Evolutionary conservation across 64 coral and sea anemone species (phyloP), one percentile per base, ranked within the genome.

Genomic region (Actinia equina): DNA sequence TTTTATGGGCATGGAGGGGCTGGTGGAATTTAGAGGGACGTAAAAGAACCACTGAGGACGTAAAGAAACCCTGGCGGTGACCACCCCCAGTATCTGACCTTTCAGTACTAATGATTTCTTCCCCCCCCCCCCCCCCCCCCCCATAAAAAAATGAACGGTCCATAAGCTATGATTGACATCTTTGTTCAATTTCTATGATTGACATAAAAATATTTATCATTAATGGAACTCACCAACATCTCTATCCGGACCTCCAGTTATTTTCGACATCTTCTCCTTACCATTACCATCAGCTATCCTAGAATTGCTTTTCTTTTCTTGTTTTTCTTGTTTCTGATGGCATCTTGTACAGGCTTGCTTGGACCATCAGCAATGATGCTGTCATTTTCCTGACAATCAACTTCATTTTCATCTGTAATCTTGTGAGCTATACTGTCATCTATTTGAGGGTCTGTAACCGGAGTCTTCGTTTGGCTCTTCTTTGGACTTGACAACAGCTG

Each of bases 281-380:
- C 59, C 80, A 52, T 44, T 56, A 4, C 9, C 22, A 80, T 86
- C 71, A 10, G 8, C 56, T 30, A 60, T 87, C 41, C 77, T 87
- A 23, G 12, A 55, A 82, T 71, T 87, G 51, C 25, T 45, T 83
- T 87, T 87, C 52, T 92, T 92, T 71, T 92, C 77, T 86, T 69
- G 15, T 26, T 86, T 86, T 91, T 91, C 84, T 91, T 91, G 26
- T 30, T 74, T 25, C 69, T 41, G 41, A 42, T 15, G 26, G 27
- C 26, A 14, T 74, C 69, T 41, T 74, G 26, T 3, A 74, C n/a
- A 41, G n/a, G 12, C 25, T 74, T 20, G 17, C 18, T 6, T 9
- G 8, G 17, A 65, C 22, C 26, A 41, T 41, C 26, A 2, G 13
- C 26, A 41, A 15, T 13, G 1, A 74, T 26, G 9, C 69, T 74